These are phyloP conservation scores for Monomorium pharaonis DNA, from an alignment of 1,140 invertebrate species.

Conservation along the genomic window DNA sequence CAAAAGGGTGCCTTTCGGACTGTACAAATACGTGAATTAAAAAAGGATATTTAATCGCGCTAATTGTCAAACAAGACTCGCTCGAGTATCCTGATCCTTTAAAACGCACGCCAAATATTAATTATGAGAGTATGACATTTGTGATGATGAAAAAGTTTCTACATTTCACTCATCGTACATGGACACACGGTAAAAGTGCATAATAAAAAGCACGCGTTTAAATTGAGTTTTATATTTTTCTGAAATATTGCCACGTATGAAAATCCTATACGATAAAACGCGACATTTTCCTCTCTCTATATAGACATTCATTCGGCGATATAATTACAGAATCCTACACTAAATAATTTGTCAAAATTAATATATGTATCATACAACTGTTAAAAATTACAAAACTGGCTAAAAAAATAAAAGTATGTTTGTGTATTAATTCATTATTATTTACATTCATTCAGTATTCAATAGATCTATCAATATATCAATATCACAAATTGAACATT, in stretches of 20 bases:
- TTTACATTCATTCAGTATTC: neutral
- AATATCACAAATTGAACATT: neutral
- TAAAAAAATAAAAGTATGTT: neutral
- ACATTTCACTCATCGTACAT: neutral
- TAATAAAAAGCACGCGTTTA: slow-evolving; percentile 41
- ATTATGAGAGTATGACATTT: slow-evolving; percentile 25
- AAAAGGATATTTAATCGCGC: slow-evolving; percentile 58
- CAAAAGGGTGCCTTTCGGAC: slow-evolving; percentile 30
- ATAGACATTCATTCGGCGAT: neutral
- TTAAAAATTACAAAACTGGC: neutral
- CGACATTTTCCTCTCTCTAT: slow-evolving; percentile 12
- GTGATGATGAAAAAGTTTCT: slow-evolving; percentile 46
- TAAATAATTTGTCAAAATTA: neutral
- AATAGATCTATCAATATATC: neutral
- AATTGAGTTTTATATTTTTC: slow-evolving; percentile 51
- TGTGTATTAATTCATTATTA: neutral
- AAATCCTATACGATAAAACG: slow-evolving; percentile 7
- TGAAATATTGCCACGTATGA: slow-evolving; percentile 36
- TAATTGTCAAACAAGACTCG: slow-evolving; percentile 65
- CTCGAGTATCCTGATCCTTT: neutral
- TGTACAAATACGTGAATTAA: slow-evolving; percentile 62
- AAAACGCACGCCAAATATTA: slow-evolving; percentile 46
- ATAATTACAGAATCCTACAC: neutral
- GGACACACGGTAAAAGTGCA: slow-evolving; percentile 43
- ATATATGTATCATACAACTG: neutral